Conservation (phyloP, 2,113 vertebrate species). For the Crotalus horridus region DNA sequence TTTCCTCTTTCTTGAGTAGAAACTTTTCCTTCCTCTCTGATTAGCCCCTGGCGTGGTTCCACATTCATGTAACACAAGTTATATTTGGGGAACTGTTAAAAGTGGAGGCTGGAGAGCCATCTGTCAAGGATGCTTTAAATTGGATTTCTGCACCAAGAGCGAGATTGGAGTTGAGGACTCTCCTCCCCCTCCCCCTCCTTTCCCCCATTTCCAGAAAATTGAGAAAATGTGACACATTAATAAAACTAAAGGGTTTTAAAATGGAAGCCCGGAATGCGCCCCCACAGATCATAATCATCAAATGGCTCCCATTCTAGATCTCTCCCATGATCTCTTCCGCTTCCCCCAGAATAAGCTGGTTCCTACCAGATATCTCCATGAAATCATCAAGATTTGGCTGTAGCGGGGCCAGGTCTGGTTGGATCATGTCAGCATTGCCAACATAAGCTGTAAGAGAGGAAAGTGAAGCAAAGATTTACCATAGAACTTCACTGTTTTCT, state of each 20-base stretch:
- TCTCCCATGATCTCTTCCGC: background rate
- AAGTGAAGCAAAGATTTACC: background rate
- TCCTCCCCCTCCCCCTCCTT: background rate
- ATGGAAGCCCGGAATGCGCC: background rate
- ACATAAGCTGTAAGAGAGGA: conserved; percentile 75
- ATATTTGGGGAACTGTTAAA: background rate
- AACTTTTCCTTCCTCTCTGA: conserved; percentile 15
- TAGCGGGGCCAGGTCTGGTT: conserved; percentile 87
- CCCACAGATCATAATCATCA: background rate
- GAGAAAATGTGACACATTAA: background rate
- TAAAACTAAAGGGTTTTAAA: background rate
- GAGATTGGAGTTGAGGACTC: background rate
- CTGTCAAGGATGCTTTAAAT: background rate
- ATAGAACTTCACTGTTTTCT: background rate
- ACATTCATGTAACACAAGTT: background rate
- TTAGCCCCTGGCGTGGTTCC: background rate
- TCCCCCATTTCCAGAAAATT: background rate
- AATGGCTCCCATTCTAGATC: background rate
- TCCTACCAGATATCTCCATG: conserved; percentile 92
- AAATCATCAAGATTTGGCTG: conserved; percentile 93
- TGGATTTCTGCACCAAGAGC: background rate
- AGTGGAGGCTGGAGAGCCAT: background rate
- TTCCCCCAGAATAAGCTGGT: background rate
- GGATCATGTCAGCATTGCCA: conserved; percentile 94
- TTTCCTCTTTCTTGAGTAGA: conserved; percentile 4